Conservation (phyloP, 2,888 invertebrate species). For the Microplitis deprimator region DNA sequence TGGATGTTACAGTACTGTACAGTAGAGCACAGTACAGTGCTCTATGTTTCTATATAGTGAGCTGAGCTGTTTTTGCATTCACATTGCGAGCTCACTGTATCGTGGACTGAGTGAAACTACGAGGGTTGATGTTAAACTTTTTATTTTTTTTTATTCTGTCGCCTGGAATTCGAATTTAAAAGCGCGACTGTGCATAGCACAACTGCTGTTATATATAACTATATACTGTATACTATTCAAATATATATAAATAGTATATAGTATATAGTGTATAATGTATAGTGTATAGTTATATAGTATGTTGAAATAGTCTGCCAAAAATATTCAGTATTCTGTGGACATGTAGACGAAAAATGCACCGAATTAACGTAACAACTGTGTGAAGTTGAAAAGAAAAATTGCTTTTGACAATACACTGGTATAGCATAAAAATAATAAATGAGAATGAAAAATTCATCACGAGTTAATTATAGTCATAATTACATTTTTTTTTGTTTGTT, state of each 20-base stretch:
- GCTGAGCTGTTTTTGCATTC: slow-evolving; percentile 32
- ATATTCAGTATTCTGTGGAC: slow-evolving; percentile 38
- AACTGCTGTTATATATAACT: neutral
- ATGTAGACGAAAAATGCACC: slow-evolving; percentile 37
- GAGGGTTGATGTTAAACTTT: slow-evolving; percentile 26
- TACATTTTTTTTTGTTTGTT: too few relatives aligned
- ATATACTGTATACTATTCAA: neutral
- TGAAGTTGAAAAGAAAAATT: slow-evolving; percentile 37
- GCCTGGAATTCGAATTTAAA: slow-evolving; percentile 38
- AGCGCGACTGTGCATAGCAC: slow-evolving; percentile 38
- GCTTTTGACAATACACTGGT: neutral
- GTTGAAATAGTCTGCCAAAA: slow-evolving; percentile 32
- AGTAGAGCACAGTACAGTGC: neutral
- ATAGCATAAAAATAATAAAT: slow-evolving; percentile 2
- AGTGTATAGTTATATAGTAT: neutral
- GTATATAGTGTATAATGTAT: neutral
- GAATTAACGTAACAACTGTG: slow-evolving; percentile 30
- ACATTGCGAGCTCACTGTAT: slow-evolving; percentile 29
- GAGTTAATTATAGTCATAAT: neutral
- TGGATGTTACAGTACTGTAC: slow-evolving; percentile 27
- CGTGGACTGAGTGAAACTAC: slow-evolving; percentile 20
- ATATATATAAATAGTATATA: slow-evolving; percentile 5
- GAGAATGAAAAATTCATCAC: neutral
- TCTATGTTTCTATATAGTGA: slow-evolving; percentile 17
- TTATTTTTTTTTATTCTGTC: slow-evolving; percentile 20